phyloP scores from a whole-genome alignment of 2,797 vertebrate species.

The Peromyscus melanophrys region DNA sequence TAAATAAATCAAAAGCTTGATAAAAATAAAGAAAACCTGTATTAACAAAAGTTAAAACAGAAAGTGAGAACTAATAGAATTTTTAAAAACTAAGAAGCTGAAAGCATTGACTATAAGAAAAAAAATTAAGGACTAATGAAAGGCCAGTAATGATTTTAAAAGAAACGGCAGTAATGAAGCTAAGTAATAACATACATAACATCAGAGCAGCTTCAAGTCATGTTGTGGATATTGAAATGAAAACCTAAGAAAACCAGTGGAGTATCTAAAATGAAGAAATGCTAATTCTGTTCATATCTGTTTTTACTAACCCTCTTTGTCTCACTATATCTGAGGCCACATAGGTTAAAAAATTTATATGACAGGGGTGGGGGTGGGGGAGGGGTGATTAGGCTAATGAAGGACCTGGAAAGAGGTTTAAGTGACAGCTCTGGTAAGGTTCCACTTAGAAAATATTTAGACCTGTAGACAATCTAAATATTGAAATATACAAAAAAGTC shows the following conservation, averaged over 20 bases:
- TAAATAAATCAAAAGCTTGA: neutral
- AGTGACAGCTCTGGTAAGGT: neutral
- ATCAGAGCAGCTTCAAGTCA: conserved; percentile 4
- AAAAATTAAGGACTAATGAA: neutral
- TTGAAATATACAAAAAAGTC: neutral
- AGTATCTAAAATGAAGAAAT: conserved; percentile 36
- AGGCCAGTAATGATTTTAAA: neutral
- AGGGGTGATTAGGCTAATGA: neutral
- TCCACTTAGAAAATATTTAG: conserved; percentile 39
- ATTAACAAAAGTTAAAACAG: conserved; percentile 4
- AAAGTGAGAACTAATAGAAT: neutral
- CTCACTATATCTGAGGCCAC: neutral
- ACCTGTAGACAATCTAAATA: conserved; percentile 2
- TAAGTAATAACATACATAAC: neutral
- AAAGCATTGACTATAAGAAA: neutral
- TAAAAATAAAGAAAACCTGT: neutral
- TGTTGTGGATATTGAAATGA: neutral
- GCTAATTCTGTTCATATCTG: neutral
- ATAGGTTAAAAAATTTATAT: neutral
- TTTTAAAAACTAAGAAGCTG: conserved; percentile 34
- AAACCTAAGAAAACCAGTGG: neutral
- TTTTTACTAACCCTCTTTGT: neutral
- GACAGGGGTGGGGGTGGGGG: fast-evolving
- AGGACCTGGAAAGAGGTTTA: conserved; percentile 12
- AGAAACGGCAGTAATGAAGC: neutral